Conservation (phyloP, 2,113 vertebrate species). For the Thalassoma bifasciatum region DNA sequence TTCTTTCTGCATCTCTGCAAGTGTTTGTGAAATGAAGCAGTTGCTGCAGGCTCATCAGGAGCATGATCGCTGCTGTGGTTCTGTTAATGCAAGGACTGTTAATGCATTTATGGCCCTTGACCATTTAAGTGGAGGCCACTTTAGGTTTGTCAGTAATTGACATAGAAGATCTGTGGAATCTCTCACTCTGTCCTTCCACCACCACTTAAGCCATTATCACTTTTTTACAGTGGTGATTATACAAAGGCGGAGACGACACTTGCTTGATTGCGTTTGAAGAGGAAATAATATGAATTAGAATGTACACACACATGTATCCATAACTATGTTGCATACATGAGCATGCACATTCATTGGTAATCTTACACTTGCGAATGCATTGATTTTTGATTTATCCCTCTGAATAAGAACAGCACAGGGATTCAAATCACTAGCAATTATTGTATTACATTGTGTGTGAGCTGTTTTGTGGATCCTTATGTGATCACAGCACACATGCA, state of each 20-base stretch:
- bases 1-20: not conserved
- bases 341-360: constrained; percentile 9
- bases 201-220: constrained; percentile 31
- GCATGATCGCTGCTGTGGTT: constrained; percentile 62
- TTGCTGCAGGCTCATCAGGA: constrained; percentile 37
- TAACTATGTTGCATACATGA: not conserved
- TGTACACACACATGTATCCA: not conserved
- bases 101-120: constrained; percentile 74
- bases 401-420: constrained; percentile 20
- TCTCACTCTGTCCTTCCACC: constrained; percentile 31
- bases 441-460: constrained; percentile 48
- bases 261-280: constrained; percentile 13
- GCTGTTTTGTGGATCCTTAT: constrained; percentile 23
- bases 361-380: constrained; percentile 45
- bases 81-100: constrained; percentile 66
- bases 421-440: constrained; percentile 44
- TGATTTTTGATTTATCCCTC: constrained; percentile 48
- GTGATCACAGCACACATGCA: constrained; percentile 20
- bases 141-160: constrained; percentile 57
- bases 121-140: constrained; percentile 69
- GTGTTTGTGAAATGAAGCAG: constrained; percentile 10
- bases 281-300: constrained; percentile 5
- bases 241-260: constrained; percentile 8
- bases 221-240: constrained; percentile 37
- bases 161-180: constrained; percentile 53